Conservation (phyloP, 2,113 vertebrate species). For the Phalacrocorax carbo region DNA sequence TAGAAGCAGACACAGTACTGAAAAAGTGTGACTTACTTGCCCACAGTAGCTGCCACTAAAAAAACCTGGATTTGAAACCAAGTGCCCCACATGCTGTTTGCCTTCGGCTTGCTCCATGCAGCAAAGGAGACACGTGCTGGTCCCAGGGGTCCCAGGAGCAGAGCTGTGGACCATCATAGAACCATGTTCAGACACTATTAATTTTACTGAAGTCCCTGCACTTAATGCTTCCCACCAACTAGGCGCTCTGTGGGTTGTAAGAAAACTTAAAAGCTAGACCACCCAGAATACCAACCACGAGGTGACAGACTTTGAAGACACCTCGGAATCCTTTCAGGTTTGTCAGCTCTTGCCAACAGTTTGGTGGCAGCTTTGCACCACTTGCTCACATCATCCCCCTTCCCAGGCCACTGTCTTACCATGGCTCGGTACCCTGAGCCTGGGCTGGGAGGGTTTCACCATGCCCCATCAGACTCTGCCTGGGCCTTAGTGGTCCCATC, state of each 20-base stretch:
- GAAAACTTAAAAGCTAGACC: background rate
- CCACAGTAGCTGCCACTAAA: background rate
- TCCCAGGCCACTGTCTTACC: background rate
- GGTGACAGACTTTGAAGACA: background rate
- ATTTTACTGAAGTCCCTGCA: background rate
- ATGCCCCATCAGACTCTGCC: background rate
- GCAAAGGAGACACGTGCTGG: background rate
- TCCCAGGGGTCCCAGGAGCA: too few species aligned
- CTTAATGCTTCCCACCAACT: background rate
- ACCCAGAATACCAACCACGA: background rate
- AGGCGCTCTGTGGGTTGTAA: too few species aligned
- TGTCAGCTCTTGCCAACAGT: background rate
- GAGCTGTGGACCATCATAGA: background rate
- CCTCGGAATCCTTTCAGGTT: fast-evolving
- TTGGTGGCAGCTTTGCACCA: background rate
- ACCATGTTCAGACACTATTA: fast-evolving
- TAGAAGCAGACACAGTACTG: background rate
- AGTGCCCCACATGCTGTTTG: background rate
- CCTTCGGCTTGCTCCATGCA: background rate
- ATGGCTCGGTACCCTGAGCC: background rate
- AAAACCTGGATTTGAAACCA: background rate
- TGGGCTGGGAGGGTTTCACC: background rate
- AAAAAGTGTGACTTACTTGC: background rate
- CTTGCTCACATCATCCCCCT: fast-evolving
- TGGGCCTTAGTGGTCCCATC: fast-evolving